Base-by-base conservation (phyloP, 1,140 invertebrate species). In the Bacillus rossius region DNA sequence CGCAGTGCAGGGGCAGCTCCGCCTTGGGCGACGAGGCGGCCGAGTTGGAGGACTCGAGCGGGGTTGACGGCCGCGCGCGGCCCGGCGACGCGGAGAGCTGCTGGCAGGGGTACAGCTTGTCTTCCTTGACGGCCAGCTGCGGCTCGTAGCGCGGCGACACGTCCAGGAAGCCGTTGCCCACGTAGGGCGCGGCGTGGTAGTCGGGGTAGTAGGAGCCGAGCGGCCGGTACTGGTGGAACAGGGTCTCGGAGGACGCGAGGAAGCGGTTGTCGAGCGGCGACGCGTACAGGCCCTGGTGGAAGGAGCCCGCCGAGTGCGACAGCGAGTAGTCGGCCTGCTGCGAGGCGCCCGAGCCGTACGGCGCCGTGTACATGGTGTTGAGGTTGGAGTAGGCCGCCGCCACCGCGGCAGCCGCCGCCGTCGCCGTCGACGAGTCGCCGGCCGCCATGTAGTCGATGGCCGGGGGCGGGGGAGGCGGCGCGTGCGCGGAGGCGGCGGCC, bases 201-300 rank as follows among this genome's bases (percentile, higher is more conserved):
- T 91, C 86, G 0, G 86, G 82, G 63, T 91, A 91, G 66, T 90
- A 90, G 1, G 83, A 81, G 17, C 84, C 81, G 1, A 88, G 69
- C 0, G 89, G 87, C 40, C 91, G 82, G 73, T 92, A 92, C 69
- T 93, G 89, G 71, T 87, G 87, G 73, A 94, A 91, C 56, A 93
- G 78, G 67, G 92, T 92, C 64, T 93, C 91, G 7, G 89, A 85
- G 0, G 82, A 78, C 8, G 85, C 78, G 16, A 89, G 71, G 67
- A 88, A 89, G 67, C 87, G 80, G 66, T 89, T 88, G 66, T 89
- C 87, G 64, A 87, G 74, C 19, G 57, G 0, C 87, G 82, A 63
- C 4, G 86, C 81, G 70, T 93, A 92, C 0, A 87, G 70, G 1
- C 75, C 78, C 59, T 86, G 84, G 64, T 84, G 84, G 68, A 88